A percentile compares a stretch with the other conserved stretches of the same genome.
Evolutionary conservation across 2,888 invertebrate genomes (phyloP).

Genomic region (Temnothorax unifasciatus): DNA sequence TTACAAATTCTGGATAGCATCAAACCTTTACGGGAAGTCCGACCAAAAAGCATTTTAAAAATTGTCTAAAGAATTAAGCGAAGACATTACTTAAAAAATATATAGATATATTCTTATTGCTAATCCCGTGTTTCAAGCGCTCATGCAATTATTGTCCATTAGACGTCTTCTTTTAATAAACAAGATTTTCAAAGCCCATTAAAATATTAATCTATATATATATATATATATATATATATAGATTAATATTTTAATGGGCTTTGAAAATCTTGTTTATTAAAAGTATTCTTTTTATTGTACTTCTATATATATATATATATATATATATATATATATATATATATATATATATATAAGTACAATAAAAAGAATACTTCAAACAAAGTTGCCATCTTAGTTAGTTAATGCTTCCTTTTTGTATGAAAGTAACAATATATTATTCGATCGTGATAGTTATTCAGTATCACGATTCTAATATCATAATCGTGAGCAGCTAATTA

Average conservation of each 20-base stretch:
- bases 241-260: too few species aligned
- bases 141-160: neutral
- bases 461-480: neutral
- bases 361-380: neutral
- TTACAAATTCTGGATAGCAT: conserved; percentile 18
- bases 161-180: neutral
- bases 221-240: too few species aligned
- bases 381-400: neutral
- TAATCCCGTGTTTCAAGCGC: neutral
- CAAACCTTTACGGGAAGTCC: neutral
- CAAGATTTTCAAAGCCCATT: neutral
- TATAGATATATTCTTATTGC: neutral
- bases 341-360: too few species aligned
- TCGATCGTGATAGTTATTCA: neutral
- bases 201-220: conserved; percentile 17
- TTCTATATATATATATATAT: too few species aligned
- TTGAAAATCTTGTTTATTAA: too few species aligned
- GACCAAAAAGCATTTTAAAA: neutral
- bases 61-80: conserved; percentile 10
- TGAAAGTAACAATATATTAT: neutral
- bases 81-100: neutral
- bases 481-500: neutral
- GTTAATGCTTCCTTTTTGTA: neutral
- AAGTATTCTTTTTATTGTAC: too few species aligned
- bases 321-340: too few species aligned